A percentile compares a stretch with the other conserved stretches of the same genome.
phyloP scores from a whole-genome alignment of 1,140 invertebrate species.

The Ceratitis capitata region DNA sequence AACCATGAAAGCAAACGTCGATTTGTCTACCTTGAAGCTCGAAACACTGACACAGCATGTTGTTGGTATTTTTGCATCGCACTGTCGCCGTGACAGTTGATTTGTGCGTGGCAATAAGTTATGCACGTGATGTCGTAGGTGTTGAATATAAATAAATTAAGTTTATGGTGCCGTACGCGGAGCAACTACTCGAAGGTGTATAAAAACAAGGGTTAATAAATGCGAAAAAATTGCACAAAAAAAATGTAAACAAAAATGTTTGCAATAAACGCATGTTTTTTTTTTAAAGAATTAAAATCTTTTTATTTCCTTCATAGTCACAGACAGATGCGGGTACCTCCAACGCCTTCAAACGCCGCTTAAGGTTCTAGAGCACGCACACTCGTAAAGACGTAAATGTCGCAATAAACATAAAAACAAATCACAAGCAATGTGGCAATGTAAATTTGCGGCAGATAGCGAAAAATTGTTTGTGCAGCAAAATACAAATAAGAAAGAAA shows the following conservation, averaged over 20 bases:
- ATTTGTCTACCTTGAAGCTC: background rate
- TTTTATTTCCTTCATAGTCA: no score
- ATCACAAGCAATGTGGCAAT: background rate
- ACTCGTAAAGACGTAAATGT: conserved; percentile 10
- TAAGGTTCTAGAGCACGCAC: background rate
- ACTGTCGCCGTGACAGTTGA: conserved; percentile 2
- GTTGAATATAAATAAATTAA: background rate
- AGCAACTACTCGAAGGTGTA: background rate
- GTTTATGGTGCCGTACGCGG: background rate
- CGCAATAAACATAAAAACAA: conserved; percentile 20
- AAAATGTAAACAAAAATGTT: background rate
- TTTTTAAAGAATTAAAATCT: no score
- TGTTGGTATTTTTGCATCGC: no score
- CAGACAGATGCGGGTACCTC: background rate
- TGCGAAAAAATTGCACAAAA: background rate
- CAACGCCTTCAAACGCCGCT: background rate
- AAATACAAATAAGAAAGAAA: background rate
- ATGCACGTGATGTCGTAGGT: conserved; percentile 27
- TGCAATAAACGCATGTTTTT: no score
- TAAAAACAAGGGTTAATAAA: background rate
- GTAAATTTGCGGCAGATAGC: conserved; percentile 15
- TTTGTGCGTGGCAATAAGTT: conserved; percentile 19
- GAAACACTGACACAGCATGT: no score
- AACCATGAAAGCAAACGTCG: background rate
- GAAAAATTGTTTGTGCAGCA: background rate